Base-by-base conservation (phyloP, 2,888 invertebrate genomes). In the Amphipoea oculea region DNA sequence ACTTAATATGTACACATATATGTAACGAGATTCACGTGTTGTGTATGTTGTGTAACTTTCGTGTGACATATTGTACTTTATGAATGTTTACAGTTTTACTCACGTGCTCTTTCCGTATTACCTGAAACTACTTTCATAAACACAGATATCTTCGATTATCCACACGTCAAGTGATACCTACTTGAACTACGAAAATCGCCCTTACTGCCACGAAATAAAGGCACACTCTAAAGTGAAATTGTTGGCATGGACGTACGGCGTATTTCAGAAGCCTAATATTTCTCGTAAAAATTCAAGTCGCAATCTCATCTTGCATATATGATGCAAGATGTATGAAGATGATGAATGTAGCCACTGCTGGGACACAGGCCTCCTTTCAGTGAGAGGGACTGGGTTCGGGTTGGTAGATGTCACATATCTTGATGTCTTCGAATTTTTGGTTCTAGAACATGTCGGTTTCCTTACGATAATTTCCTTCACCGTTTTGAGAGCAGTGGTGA, bases 1-100 rank as follows among this genome's bases (percentile, higher is more conserved):
- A 81, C 67, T 77, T 68, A 76, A 83, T 80, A 80, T 68, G 83
- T 83, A 77, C 60, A 80, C 83, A 40, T 40, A 77, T 83, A 67
- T 68, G 83, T 83, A 77, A 77, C 62, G 78, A 68, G 80, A 83
- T 83, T 54, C 80, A 77, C 45, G 29, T 63, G 67, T 68, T 67
- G 45, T 76, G 51, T 45, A 36, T 45, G 51, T 75, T 54, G 51
- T 67, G 67, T 62, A 83, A 83, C 54, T 54, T 40, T 29, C 1
- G 14, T 42, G 60, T 68, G 83, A 83, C 54, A 36, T 60, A 76
- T 67, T 51, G 17, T 45, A 54, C 62, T 62, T 83, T 68, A 29
- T 23, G 17, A 62, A 67, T 83, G 83, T 54, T 54, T 82, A 82
- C 76, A 36, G 51, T 60, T 51, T 60, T 42, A 12, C 51, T 62